Conservation (phyloP, 2,797 vertebrate species). For the Aphelocoma californica region DNA sequence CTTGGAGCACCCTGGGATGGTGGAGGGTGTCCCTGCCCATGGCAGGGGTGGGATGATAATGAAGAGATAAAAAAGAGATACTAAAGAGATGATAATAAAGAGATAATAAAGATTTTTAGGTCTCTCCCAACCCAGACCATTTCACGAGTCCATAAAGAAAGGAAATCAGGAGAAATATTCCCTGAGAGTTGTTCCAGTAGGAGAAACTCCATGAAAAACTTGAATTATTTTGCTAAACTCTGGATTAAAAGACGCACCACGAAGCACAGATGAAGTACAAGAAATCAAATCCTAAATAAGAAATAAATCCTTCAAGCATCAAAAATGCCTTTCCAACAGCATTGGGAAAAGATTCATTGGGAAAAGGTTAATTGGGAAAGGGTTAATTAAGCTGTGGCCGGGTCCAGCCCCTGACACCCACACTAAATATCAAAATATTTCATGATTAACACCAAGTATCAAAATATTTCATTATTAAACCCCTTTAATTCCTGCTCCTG, state of each 20-base stretch:
- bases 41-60: not conserved
- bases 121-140: not conserved
- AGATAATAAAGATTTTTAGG: not conserved
- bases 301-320: not conserved
- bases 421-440: not conserved
- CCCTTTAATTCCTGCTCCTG: not conserved
- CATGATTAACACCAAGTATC: rapidly evolving
- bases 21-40: not conserved
- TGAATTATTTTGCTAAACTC: not conserved
- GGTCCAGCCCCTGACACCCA: not conserved
- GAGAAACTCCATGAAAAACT: not conserved
- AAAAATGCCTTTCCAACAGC: not conserved
- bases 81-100: not conserved
- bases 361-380: not conserved
- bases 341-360: not conserved
- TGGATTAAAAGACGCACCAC: not conserved
- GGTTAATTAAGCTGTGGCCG: not conserved
- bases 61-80: too few species aligned
- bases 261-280: rapidly evolving
- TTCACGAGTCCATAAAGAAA: not conserved
- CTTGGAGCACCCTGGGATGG: not conserved
- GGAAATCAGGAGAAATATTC: not conserved
- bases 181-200: not conserved
- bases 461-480: not conserved
- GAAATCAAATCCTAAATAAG: not conserved